Evolutionary conservation across 2,888 invertebrate species (phyloP).

Genomic region (Drosophila mimetica): DNA sequence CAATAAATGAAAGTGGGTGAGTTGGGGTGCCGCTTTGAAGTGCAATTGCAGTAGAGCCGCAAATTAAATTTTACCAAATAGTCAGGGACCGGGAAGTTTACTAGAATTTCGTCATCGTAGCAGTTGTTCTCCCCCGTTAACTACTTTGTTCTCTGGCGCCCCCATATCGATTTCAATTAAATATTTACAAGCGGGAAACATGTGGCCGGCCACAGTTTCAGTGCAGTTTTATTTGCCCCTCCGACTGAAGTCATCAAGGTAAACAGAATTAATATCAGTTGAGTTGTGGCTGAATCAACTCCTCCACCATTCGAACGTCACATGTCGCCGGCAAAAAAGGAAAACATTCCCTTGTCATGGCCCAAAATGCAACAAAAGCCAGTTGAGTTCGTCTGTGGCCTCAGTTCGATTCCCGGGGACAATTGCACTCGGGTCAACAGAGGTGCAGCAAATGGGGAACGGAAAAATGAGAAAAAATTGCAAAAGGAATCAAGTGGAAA

Average conservation of each 20-base stretch:
- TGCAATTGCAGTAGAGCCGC: constrained; percentile 16
- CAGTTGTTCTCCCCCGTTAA: not conserved
- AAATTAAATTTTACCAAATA: constrained; percentile 26
- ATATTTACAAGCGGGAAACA: constrained; percentile 55
- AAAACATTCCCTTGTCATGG: constrained; percentile 42
- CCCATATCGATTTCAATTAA: constrained; percentile 61
- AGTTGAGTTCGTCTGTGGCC: constrained; percentile 30
- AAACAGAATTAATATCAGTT: constrained; percentile 56
- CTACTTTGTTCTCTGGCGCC: not conserved
- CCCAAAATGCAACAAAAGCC: constrained; percentile 60
- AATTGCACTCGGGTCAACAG: constrained; percentile 51
- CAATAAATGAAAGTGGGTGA: constrained; percentile 68
- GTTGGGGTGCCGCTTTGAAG: constrained; percentile 46
- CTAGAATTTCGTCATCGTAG: constrained; percentile 15
- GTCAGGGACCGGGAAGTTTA: constrained; percentile 1
- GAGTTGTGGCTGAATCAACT: constrained; percentile 20
- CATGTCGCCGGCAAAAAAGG: constrained; percentile 32
- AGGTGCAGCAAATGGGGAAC: constrained; percentile 27
- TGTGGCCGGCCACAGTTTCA: constrained; percentile 62
- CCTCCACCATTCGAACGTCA: constrained; percentile 43
- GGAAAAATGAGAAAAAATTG: not conserved
- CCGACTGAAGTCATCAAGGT: constrained; percentile 60
- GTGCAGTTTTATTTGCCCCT: constrained; percentile 49
- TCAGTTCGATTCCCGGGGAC: constrained; percentile 49
- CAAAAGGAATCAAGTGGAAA: constrained; percentile 62